Evolutionary conservation across 2,113 vertebrate species (phyloP), one percentile per base, ranked within the genome.

Genomic region (Nesospiza acunhae): DNA sequence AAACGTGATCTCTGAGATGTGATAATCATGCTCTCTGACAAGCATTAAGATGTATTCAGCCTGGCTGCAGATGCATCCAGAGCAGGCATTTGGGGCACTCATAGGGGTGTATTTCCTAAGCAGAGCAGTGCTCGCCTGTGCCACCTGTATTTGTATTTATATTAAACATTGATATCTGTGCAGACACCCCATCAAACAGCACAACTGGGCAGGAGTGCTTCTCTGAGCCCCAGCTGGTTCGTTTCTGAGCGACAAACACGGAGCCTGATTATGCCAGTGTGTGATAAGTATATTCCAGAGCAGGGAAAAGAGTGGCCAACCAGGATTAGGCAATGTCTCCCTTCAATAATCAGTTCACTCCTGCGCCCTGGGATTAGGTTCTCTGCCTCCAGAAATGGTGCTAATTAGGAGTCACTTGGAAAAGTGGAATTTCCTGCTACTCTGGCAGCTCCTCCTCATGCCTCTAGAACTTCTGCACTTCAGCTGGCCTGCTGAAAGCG

Each of bases 351-450:
- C 75, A 56, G 68, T 41, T 90, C 68, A 87, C 33, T 55, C 27
- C 73, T 74, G 55, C 23, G n/a, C 30, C 21, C 68, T 44, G 73
- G 79, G 42, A 88, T 88, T 64, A 90, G 28, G 56, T 47, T 26
- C 37, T 86, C 46, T 84, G 50, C 76, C 79, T 93, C 42, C 86
- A 94, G 76, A 92, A 90, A 84, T 0, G 4, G 24, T 35, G 33
- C 16, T 86, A 81, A 93, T 93, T 90, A 87, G 83, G 81, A 89
- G 70, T 84, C 35, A 33, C 68, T 70, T 0, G 11, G 64, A 82
- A 77, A 95, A 94, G 91, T 70, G 52, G 86, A 87, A 89, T 93
- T 94, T 94, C 80, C 93, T 92, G 79, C 73, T 90, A 2, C 33
- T 80, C 64, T 20, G 50, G 52, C 55, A 77, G 72, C 59, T 80